Evolutionary conservation across 1,140 invertebrate genomes (phyloP), one percentile per base, ranked within the genome.

Genomic region (Meteorus sp.): DNA sequence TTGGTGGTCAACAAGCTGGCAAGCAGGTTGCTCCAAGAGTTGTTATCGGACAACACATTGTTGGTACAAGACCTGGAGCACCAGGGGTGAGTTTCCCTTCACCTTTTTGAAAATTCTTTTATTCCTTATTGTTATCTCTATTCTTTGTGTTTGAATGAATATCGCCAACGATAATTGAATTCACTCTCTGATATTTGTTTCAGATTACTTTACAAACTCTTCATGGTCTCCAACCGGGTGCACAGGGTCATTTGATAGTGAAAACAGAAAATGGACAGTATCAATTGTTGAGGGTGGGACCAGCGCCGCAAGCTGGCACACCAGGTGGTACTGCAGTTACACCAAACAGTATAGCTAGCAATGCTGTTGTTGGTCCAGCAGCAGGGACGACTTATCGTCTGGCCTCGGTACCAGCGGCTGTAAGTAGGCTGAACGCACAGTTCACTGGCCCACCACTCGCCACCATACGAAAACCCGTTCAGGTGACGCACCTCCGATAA

Each of bases 251-350:
- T 81, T 83, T 96, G 69, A 83, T 96, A 65, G 81, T 97, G 70
- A 95, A 96, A 83, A 96, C 94, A 73, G 94, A 97, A 83, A 95
- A 92, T 85, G 95, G 94, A 63, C 92, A 95, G 74, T 93, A 90
- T 80, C 93, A 97, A 79, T 82, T 97, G 68, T 81, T 97, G 62
- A 87, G 92, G 76, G 91, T 95, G 63, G 90, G 91, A 59, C 88
- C 90, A 54, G 85, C 87, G n/a, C 84, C 86, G 8, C 65, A 81
- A 2, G 65, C 79, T 25, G 72, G 76, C 37, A 76, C 81, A 50
- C 79, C 84, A 55, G 76, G 78, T 66, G 83, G 84, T 60, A 72
- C 74, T 19, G 80, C 84, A 43, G 83, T 88, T 60, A 83, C 86
- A 62, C 82, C 83, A 33, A 85, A 83, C 66, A 82, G 79, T 75